Conservation (phyloP, 2,797 vertebrate genomes). For the Anguilla anguilla region DNA sequence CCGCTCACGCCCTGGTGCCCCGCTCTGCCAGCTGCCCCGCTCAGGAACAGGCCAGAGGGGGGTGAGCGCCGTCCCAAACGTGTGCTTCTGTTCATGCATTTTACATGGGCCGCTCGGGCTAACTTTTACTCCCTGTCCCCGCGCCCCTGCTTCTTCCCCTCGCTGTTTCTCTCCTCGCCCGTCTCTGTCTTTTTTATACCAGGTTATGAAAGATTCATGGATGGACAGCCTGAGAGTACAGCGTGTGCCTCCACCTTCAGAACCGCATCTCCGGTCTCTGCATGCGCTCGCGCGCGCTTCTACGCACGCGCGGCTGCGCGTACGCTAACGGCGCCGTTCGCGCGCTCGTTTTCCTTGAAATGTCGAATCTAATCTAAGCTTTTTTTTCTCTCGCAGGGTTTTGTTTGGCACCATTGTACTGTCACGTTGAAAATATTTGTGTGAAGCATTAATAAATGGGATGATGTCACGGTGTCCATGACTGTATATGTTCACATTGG, state of each 20-base stretch:
- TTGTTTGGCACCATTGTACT: background rate
- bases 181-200: conserved; percentile 8
- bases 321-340: background rate
- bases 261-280: background rate
- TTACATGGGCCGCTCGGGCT: background rate
- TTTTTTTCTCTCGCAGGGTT: background rate
- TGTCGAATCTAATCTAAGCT: too few species aligned
- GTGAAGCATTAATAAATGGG: background rate
- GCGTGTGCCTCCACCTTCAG: background rate
- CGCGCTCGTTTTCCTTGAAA: background rate
- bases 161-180: conserved; percentile 9
- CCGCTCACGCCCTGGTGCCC: background rate
- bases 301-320: background rate
- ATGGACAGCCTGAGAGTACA: conserved; percentile 13
- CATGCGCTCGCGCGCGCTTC: background rate
- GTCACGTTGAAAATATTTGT: background rate
- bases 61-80: background rate
- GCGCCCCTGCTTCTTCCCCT: background rate
- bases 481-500: background rate
- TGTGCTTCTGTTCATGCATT: background rate
- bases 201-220: conserved; percentile 28
- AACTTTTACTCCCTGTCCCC: conserved; percentile 13
- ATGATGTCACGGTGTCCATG: background rate
- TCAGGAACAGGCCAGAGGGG: background rate
- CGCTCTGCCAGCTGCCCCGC: background rate